Conservation (phyloP, 2,113 vertebrate genomes). For the Phocoena sinus region DNA sequence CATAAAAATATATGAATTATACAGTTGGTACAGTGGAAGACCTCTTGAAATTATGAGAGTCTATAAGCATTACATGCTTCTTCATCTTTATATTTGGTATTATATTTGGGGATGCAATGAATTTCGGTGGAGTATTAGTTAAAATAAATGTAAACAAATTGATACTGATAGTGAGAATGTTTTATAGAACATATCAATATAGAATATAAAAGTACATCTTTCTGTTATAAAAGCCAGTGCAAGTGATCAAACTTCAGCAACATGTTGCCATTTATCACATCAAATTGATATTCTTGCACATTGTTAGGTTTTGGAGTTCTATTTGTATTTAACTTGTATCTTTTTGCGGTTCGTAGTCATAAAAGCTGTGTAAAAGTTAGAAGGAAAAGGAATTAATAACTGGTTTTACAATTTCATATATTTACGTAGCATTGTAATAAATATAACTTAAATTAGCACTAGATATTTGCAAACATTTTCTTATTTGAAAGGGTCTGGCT, state of each 20-base stretch:
- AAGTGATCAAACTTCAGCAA: not conserved
- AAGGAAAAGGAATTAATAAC: not conserved
- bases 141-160: not conserved
- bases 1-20: not conserved
- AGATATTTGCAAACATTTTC: not conserved
- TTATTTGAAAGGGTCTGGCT: not conserved
- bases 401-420: not conserved
- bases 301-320: not conserved
- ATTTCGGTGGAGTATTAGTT: not conserved
- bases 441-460: not conserved
- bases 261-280: not conserved
- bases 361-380: not conserved
- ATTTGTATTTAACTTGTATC: conserved; percentile 9
- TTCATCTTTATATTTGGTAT: not conserved
- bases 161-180: not conserved
- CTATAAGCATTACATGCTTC: not conserved
- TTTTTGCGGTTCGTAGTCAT: not conserved
- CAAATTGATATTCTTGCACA: conserved; percentile 11
- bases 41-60: not conserved
- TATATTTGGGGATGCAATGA: not conserved
- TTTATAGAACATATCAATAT: not conserved
- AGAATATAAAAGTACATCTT: not conserved
- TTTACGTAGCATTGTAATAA: not conserved
- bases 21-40: not conserved
- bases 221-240: not conserved